A percentile compares a stretch with the other conserved stretches of the same genome.
phyloP scores from a whole-genome alignment of 2,797 vertebrate genomes.

The Sebastes cheni region DNA sequence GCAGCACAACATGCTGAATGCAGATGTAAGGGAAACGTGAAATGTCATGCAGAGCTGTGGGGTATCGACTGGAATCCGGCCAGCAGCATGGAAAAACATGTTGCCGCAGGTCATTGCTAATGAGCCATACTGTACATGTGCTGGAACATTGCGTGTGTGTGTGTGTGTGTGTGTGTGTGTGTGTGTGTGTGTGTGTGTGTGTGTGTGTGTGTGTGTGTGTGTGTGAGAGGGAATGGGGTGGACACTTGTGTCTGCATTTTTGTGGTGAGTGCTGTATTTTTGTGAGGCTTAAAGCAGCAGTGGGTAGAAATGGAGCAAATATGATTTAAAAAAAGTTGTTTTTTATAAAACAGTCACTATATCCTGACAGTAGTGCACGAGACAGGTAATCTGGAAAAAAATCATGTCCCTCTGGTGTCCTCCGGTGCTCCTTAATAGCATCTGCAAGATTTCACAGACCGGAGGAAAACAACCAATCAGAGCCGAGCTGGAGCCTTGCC shows the following conservation, averaged over 20 bases:
- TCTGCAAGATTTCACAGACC: too few relatives aligned
- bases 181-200: neutral
- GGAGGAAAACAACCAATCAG: too few relatives aligned
- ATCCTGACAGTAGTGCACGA: too few relatives aligned
- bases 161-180: neutral
- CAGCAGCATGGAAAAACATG: slow-evolving; percentile 56
- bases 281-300: neutral
- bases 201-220: neutral
- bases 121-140: slow-evolving; percentile 51
- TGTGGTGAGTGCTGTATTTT: neutral
- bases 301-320: too few relatives aligned
- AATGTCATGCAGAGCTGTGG: slow-evolving; percentile 50
- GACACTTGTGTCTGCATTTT: slow-evolving; percentile 3
- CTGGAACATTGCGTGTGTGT: slow-evolving; percentile 9
- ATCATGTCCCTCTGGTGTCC: too few relatives aligned
- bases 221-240: neutral
- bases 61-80: slow-evolving; percentile 48
- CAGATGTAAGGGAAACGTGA: slow-evolving; percentile 34
- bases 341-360: too few relatives aligned
- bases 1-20: slow-evolving; percentile 11
- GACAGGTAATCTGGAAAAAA: too few relatives aligned
- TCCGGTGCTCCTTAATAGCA: too few relatives aligned
- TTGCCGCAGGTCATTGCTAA: slow-evolving; percentile 55
- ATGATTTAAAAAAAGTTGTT: too few relatives aligned
- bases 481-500: too few relatives aligned